Conservation (phyloP, 2,888 invertebrate species). For the Sesia apiformis region DNA sequence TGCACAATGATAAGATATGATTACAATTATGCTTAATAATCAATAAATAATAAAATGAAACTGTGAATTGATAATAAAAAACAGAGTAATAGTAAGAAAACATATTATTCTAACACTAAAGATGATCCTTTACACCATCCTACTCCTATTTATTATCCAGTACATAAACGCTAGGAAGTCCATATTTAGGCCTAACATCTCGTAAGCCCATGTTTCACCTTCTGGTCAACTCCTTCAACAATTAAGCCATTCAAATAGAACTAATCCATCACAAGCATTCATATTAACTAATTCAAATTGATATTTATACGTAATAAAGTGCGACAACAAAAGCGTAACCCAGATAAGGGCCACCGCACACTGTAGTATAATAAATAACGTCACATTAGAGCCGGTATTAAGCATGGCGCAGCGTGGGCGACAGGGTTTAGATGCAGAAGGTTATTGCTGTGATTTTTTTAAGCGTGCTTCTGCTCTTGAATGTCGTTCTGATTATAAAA, state of each 20-base stretch:
- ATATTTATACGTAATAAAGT: conserved; percentile 39
- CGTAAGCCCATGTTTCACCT: neutral
- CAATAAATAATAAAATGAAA: no score
- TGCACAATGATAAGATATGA: no score
- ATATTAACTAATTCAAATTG: conserved; percentile 44
- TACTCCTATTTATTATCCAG: no score
- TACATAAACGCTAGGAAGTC: neutral
- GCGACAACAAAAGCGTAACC: conserved; percentile 38
- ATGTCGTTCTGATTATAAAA: no score
- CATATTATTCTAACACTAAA: no score
- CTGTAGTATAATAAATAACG: conserved; percentile 53
- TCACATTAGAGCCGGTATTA: conserved; percentile 52
- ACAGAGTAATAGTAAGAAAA: no score
- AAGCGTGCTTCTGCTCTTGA: neutral
- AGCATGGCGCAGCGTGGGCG: conserved; percentile 31
- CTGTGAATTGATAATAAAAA: no score
- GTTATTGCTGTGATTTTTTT: conserved; percentile 17
- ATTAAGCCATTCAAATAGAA: conserved; percentile 24
- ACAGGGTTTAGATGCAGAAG: conserved; percentile 11
- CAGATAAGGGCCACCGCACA: conserved; percentile 47
- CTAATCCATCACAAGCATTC: conserved; percentile 35
- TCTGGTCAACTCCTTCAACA: conserved; percentile 9
- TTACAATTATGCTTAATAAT: no score
- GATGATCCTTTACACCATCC: no score
- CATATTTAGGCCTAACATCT: neutral